phyloP scores from a whole-genome alignment of 2,888 invertebrate genomes.

The Thymelicus acteon region DNA sequence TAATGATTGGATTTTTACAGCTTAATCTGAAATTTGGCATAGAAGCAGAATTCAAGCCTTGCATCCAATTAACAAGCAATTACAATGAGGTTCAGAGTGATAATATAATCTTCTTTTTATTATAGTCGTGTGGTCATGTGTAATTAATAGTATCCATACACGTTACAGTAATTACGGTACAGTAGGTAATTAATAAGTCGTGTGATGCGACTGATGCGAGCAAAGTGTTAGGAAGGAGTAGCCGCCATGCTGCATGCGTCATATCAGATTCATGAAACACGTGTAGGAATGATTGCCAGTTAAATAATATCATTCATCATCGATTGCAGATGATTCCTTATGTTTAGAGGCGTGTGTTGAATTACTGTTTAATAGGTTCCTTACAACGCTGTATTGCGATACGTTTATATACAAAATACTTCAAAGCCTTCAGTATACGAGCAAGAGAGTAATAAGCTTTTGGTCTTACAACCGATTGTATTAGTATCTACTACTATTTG shows the following conservation, averaged over 20 bases:
- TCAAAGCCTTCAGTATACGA: too few species aligned
- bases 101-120: conserved; percentile 21
- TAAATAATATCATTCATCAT: neutral
- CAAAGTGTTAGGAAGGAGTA: neutral
- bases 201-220: conserved; percentile 1
- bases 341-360: neutral
- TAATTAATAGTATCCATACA: conserved; percentile 28
- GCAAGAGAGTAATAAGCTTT: too few species aligned
- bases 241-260: neutral
- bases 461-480: too few species aligned
- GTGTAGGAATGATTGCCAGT: neutral
- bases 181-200: conserved; percentile 15
- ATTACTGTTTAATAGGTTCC: neutral
- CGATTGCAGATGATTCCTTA: neutral
- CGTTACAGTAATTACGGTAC: conserved; percentile 1
- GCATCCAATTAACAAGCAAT: conserved; percentile 5
- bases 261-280: neutral
- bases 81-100: conserved; percentile 4
- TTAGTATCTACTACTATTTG: too few species aligned
- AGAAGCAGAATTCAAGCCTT: neutral
- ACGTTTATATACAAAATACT: too few species aligned
- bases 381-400: too few species aligned
- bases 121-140: neutral
- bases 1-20: too few species aligned
- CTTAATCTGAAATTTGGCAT: too few species aligned